phyloP scores from a whole-genome alignment of 53 echinoderm and acorn worm genomes.

The Zoroaster sp. region DNA sequence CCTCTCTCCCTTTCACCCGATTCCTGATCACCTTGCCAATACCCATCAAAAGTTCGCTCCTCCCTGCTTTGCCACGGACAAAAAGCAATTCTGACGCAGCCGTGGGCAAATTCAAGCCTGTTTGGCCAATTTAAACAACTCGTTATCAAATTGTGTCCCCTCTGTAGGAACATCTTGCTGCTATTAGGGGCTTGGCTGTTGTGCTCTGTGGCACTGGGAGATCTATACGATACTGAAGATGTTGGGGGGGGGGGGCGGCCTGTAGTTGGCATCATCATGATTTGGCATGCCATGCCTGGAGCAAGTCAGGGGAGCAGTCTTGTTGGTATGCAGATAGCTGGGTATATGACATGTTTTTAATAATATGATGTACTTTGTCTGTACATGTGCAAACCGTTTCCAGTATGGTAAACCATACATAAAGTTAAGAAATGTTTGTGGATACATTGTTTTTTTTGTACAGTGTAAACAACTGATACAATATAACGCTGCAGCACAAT shows the following conservation, averaged over 20 bases:
- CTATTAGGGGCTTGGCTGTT: slow-evolving; percentile 26
- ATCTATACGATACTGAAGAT: neutral
- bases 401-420: too few relatives aligned
- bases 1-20: neutral
- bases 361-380: neutral
- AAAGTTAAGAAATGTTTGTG: neutral
- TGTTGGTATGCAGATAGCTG: neutral
- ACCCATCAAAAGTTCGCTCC: slow-evolving; percentile 50
- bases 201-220: neutral
- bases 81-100: slow-evolving; percentile 53
- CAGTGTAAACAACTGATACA: too few relatives aligned
- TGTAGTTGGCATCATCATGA: neutral
- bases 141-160: slow-evolving; percentile 55
- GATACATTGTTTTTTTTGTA: too few relatives aligned
- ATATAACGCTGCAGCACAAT: too few relatives aligned
- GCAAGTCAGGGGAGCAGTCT: neutral
- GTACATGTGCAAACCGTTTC: neutral
- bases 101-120: slow-evolving; percentile 53
- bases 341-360: neutral
- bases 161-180: slow-evolving; percentile 44
- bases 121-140: slow-evolving; percentile 57
- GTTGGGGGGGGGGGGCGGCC: neutral
- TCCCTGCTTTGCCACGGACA: slow-evolving; percentile 4
- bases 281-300: neutral
- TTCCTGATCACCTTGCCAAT: slow-evolving; percentile 42